Base-by-base conservation (phyloP, 2,797 vertebrate genomes). In the Clarias fuscus region DNA sequence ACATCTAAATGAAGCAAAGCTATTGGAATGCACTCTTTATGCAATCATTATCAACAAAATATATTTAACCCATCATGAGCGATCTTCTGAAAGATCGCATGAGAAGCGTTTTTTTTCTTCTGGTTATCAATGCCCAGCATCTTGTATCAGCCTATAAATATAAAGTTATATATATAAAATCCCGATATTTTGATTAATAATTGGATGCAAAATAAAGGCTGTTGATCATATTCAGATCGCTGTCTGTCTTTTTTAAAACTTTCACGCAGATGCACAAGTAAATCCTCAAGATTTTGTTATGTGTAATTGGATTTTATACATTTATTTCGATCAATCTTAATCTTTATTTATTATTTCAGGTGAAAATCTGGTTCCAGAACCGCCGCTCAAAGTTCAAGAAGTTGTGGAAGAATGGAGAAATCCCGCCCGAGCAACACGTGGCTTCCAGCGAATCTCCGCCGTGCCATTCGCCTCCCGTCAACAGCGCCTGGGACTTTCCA, bases 361-460 rank as follows among this genome's bases (percentile, higher is more conserved):
- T 99, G 79, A 99, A 99, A 93, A 99, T 99, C 91, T 99, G 98
- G 98, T 99, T 99, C 94, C 98, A 99, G 93, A 99, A 99, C 92
- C 97, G 98, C 58, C 95, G 98, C 53, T 99, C 98, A 80, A 99
- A 99, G 92, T 99, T 99, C 93, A 99, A 98, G 94, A 99, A 99
- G 93, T 95, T 99, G 95, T 99, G 98, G 98, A 99, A 99, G 89
- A 98, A 96, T 90, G 97, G 98, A 33, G 98, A 99, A 94, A 95
- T 99, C 70, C 96, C 97, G 4, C 94, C 96, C 0, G 97, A 98
- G 82, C 97, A 96, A 82, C 95, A 96, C 33, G 95, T 95, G 0
- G 96, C 95, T 61, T 94, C 96, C 89, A 95, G 95, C 70, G 94
- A 96, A 70, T 98, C 98, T 62, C 97, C 97, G 0, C 94, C 96